Evolutionary conservation across 2,888 invertebrate genomes (phyloP).

Genomic region (Silvanus unidentatus): DNA sequence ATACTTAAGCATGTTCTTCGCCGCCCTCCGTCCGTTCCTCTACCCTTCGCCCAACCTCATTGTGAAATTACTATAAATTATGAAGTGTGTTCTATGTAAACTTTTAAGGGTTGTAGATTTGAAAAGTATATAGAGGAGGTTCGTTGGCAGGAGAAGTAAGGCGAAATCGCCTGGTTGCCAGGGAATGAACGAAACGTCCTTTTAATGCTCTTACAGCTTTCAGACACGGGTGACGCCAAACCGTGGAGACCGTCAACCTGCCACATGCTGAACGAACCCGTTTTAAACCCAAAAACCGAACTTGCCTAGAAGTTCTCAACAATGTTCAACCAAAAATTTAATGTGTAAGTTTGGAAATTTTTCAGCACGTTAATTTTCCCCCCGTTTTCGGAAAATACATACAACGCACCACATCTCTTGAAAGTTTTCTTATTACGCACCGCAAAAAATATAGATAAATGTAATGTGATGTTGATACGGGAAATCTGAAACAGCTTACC

Average conservation of each 20-base stretch:
- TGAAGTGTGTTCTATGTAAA: constrained; percentile 33
- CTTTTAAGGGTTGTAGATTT: constrained; percentile 37
- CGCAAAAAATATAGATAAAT: constrained; percentile 7
- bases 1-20: neutral
- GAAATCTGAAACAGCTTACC: constrained; percentile 30
- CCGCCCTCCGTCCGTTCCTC: neutral
- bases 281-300: constrained; percentile 1
- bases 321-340: no score
- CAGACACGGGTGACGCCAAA: constrained; percentile 21
- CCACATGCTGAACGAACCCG: constrained; percentile 11
- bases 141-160: constrained; percentile 26
- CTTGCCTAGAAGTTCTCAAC: no score
- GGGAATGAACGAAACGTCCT: constrained; percentile 31
- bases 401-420: no score
- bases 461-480: constrained; percentile 38
- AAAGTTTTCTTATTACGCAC: no score
- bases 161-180: constrained; percentile 18
- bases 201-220: constrained; percentile 33
- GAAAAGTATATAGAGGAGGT: constrained; percentile 23
- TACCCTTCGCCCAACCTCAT: constrained; percentile 25
- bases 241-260: constrained; percentile 20
- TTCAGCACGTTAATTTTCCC: no score
- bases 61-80: constrained; percentile 41
- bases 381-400: no score
- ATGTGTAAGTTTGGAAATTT: no score